Conservation (phyloP, 2,113 vertebrate genomes). For the Gymnobelideus leadbeateri region DNA sequence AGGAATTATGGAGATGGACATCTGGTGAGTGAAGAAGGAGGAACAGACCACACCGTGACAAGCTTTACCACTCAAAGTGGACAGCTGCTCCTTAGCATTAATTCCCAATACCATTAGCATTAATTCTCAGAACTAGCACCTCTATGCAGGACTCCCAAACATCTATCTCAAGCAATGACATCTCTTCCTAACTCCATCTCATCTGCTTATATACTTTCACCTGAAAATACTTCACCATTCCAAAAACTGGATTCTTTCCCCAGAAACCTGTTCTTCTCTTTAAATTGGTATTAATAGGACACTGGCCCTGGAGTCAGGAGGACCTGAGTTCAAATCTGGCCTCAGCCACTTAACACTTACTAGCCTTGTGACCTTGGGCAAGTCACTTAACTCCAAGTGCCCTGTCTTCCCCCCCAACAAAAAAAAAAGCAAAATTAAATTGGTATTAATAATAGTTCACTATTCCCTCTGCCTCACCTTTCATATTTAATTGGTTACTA, state of each 20-base stretch:
- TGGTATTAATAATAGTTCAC: background rate
- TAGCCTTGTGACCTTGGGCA: too few relatives aligned
- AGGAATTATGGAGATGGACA: background rate
- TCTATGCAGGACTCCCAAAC: background rate
- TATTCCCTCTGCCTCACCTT: background rate
- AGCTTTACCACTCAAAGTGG: constrained; percentile 15
- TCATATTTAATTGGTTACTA: background rate
- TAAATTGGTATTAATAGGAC: background rate
- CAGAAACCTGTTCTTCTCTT: background rate
- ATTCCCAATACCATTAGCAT: background rate
- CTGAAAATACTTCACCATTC: background rate
- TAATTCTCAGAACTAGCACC: background rate
- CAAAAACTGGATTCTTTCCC: background rate
- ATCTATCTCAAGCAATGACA: background rate
- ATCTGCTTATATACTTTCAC: background rate
- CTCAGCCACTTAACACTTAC: too few relatives aligned
- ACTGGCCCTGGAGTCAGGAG: too few relatives aligned
- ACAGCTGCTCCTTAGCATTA: background rate
- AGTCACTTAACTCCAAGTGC: too few relatives aligned
- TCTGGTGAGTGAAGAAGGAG: background rate
- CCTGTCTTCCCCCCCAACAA: too few relatives aligned
- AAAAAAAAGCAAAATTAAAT: background rate
- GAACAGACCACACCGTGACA: background rate
- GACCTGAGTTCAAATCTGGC: too few relatives aligned
- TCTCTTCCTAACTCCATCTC: background rate